phyloP scores from a whole-genome alignment of 2,113 vertebrate species.

The Cyanocitta stelleri region DNA sequence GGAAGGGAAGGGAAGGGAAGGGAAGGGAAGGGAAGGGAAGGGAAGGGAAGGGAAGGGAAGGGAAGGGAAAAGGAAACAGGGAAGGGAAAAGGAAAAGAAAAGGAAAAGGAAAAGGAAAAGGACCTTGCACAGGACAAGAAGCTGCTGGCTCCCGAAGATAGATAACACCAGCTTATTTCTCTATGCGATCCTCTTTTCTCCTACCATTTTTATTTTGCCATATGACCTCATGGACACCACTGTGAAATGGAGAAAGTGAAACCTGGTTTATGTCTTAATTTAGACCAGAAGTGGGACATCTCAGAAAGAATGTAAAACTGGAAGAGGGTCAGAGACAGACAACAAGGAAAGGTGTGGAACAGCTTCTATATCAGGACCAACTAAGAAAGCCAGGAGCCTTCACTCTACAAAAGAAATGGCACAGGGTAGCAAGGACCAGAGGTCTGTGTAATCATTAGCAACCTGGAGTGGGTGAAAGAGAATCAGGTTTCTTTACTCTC shows the following conservation, averaged over 20 bases:
- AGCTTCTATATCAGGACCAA: neutral
- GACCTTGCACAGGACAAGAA: neutral
- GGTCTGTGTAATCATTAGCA: neutral
- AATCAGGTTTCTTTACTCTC: neutral
- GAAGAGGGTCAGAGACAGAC: neutral
- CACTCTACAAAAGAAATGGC: neutral
- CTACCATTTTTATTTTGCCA: neutral
- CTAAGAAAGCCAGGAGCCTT: neutral
- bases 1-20: too few species aligned
- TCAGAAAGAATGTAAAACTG: neutral
- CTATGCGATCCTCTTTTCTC: neutral
- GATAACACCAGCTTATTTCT: neutral
- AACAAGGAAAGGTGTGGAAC: neutral
- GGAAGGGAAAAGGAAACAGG: too few species aligned
- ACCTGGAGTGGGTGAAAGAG: neutral
- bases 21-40: neutral
- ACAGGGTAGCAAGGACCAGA: neutral
- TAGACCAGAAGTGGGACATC: neutral
- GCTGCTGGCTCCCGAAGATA: neutral
- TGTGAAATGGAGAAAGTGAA: neutral
- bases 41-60: too few species aligned
- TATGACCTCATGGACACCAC: neutral
- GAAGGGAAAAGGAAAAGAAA: too few species aligned
- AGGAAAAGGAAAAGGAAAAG: accelerated
- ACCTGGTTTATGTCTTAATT: neutral